Evolutionary conservation across 2,113 vertebrate genomes (phyloP), one percentile per base, ranked within the genome.

Genomic region (Empidonax traillii): DNA sequence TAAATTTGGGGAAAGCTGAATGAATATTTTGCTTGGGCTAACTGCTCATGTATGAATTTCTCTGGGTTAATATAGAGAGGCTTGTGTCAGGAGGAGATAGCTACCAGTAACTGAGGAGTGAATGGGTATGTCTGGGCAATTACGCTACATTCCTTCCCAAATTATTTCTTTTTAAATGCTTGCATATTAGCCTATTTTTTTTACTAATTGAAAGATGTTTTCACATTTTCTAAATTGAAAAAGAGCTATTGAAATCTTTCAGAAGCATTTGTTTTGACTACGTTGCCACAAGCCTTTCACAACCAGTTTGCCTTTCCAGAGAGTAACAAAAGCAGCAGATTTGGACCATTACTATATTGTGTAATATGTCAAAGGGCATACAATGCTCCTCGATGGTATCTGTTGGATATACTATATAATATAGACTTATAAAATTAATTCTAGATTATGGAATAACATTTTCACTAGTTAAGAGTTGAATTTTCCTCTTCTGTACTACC

Each of bases 191-290:
- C 41, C 74, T 97, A 90, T 78, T 95, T 96, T 98, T 97, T 97
- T 97, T 97, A 97, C 92, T 97, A 97, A 95, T 89, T 95, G 88
- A 96, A 93, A 96, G 44, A 71, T 93, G 89, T 97, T 96, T 96
- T 95, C 94, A 90, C 79, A 73, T 96, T 98, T 97, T 97, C 94
- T 98, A 98, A 85, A 96, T 80, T 94, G 92, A 96, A 95, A 94
- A 85, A 95, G 95, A 91, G 86, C 92, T 85, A 47, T 49, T 94
- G 95, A 83, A 86, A 80, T 72, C 77, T 96, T 96, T 92, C 59
- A 65, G 91, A 79, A 97, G 76, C 37, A 24, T 76, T 96, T 95
- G 65, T 74, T 96, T 94, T 49, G 44, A 13, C 87, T 88, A 27
- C 8, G 5, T 94, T 95, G 84, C 84, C 95, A 85, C 91, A 90